These are phyloP conservation scores for Callinectes sapidus DNA, from an alignment of 2,888 invertebrate species.

Conservation along the genomic window DNA sequence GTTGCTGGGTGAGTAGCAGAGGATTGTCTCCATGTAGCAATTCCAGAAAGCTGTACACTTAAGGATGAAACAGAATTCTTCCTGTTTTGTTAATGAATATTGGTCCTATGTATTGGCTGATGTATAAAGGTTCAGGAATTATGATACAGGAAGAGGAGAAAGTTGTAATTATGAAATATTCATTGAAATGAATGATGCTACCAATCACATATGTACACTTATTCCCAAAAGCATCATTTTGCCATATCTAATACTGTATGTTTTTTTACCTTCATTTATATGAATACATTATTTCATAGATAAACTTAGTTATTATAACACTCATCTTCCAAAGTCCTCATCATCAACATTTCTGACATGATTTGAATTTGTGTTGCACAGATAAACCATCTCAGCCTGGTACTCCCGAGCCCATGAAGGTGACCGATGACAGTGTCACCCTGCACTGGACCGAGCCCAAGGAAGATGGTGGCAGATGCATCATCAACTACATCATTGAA, in stretches of 20 bases:
- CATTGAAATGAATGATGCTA: not conserved
- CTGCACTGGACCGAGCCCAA: constrained; percentile 90
- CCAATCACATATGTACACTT: not conserved
- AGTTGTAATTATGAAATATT: no score
- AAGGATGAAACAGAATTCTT: not conserved
- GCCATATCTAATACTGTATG: not conserved
- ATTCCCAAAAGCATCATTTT: not conserved
- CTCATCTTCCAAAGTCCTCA: not conserved
- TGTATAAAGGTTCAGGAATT: no score
- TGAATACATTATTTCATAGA: not conserved
- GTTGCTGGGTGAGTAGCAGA: constrained; percentile 82
- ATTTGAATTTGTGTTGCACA: constrained; percentile 74
- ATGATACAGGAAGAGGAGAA: no score
- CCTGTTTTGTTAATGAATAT: not conserved
- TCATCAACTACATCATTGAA: constrained; percentile 89
- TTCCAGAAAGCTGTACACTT: not conserved
- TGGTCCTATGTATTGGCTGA: no score
- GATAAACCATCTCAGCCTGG: constrained; percentile 85
- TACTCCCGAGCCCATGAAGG: constrained; percentile 79
- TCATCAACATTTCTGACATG: not conserved
- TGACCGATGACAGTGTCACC: constrained; percentile 85
- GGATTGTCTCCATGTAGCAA: not conserved
- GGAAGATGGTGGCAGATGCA: constrained; percentile 89
- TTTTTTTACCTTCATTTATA: not conserved
- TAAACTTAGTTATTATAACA: not conserved